Evolutionary conservation across 2,797 vertebrate species (phyloP), one percentile per base, ranked within the genome.

Genomic region (Cuniculus paca): DNA sequence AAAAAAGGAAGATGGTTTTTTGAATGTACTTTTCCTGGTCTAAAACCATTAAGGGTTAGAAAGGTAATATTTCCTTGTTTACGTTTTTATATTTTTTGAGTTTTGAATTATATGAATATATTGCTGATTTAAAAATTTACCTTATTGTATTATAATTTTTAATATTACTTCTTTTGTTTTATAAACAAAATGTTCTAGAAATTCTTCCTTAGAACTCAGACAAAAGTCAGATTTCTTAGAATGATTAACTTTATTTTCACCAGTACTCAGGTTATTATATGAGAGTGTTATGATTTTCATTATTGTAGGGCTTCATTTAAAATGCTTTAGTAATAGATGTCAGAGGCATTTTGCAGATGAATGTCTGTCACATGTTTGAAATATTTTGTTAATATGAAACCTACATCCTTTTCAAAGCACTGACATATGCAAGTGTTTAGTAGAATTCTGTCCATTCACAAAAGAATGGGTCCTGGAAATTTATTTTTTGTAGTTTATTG

Each of bases 61-160:
- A 90, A 83, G 80, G 94, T 34, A n/a, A 17, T 58, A 95, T 91
- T 96, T 88, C 58, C 34, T 97, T 84, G 42, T n/a, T 39, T 63
- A 31, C 31, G 34, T 83, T 90, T 94, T 81, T 88, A 34, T 34
- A n/a, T n/a, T 91, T 94, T 83, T 82, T 80, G 16, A 85, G 75
- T 82, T 93, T 87, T 65, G 36, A 92, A 52, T 61, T 85, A 26
- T 11, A 20, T 58, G 20, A 84, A n/a, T 83, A 0, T 52, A 58
- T 89, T 89, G n/a, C 24, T 65, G 48, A 22, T 83, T 95, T 92
- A 9, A 83, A 86, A 96, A 56, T 96, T 36, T 88, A n/a, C 2
- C 61, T 52, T 34, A 74, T 92, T 28, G 63, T 77, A 45, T 70
- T 54, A 74, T 75, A 36, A 2, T 24, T 58, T 92, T 65, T 45